These are phyloP conservation scores for Pteropus rufus DNA, from an alignment of 2,797 vertebrate species.

Conservation along the genomic window DNA sequence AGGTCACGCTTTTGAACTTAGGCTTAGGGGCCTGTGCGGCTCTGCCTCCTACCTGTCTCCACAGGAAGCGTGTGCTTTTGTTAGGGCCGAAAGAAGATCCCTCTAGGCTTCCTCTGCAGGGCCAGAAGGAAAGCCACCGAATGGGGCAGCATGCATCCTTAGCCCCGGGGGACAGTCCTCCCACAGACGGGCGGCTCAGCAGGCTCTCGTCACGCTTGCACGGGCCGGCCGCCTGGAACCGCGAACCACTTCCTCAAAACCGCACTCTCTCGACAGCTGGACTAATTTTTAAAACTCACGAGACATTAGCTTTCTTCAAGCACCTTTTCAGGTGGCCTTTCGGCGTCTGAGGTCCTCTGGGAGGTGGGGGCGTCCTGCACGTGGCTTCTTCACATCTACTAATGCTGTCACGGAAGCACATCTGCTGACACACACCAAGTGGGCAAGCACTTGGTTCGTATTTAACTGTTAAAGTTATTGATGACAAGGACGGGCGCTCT, in stretches of 20 bases:
- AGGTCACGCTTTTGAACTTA: neutral
- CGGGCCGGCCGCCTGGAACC: rapidly evolving
- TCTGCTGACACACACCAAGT: neutral
- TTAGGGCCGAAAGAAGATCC: slow-evolving; percentile 12
- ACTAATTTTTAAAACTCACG: neutral
- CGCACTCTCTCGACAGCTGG: neutral
- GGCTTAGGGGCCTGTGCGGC: neutral
- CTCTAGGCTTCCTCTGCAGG: neutral
- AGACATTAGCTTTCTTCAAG: neutral
- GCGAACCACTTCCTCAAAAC: neutral
- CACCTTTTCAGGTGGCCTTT: neutral
- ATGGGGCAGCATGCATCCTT: no score
- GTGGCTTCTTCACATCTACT: neutral
- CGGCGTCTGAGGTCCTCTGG: neutral
- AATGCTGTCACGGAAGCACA: neutral
- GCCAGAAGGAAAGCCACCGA: neutral
- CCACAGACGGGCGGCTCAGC: no score
- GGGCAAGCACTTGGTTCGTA: neutral
- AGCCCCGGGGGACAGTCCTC: no score
- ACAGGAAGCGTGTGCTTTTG: slow-evolving; percentile 22
- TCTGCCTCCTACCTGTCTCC: neutral
- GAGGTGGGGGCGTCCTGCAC: no score
- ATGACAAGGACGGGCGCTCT: neutral
- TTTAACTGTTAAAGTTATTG: neutral
- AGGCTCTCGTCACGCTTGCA: no score